Conservation (phyloP, 2,888 invertebrate species). For the Campaea margaritaria region DNA sequence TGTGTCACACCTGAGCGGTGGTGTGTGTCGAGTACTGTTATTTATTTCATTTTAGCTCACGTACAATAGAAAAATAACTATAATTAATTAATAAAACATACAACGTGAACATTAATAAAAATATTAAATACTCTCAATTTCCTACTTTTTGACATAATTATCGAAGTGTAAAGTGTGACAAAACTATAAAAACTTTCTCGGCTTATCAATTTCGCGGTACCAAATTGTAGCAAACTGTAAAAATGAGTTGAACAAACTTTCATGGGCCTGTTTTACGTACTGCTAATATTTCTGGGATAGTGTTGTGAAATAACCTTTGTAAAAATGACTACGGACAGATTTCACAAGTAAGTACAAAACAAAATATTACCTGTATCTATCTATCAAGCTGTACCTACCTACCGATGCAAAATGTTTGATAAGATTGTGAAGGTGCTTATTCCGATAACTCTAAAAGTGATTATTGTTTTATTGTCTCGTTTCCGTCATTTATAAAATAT, state of each 20-base stretch:
- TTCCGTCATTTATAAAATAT: background rate
- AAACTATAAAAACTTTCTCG: slow-evolving; percentile 71
- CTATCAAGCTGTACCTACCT: slow-evolving; percentile 25
- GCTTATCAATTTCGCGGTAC: slow-evolving; percentile 68
- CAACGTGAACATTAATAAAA: too few species aligned
- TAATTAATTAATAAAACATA: too few species aligned
- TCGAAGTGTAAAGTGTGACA: slow-evolving; percentile 60
- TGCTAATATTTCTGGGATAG: slow-evolving; percentile 3
- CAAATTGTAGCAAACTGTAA: slow-evolving; percentile 63
- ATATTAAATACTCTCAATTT: background rate
- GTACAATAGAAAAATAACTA: background rate
- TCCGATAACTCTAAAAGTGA: slow-evolving; percentile 17
- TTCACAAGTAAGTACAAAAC: slow-evolving; percentile 84
- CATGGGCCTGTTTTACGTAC: slow-evolving; percentile 33
- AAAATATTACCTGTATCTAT: slow-evolving; percentile 14
- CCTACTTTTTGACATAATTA: slow-evolving; percentile 6
- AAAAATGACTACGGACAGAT: slow-evolving; percentile 86
- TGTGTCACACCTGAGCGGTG: slow-evolving; percentile 32
- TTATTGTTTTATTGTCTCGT: slow-evolving; percentile 4
- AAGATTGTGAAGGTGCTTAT: slow-evolving; percentile 52
- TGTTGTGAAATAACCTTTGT: slow-evolving; percentile 35
- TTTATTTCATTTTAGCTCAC: slow-evolving; percentile 5
- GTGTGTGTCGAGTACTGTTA: slow-evolving; percentile 2
- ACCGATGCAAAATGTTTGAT: slow-evolving; percentile 49
- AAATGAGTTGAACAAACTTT: slow-evolving; percentile 77